Percentiles rank a stretch among this genome's conserved stretches.
phyloP scores from a whole-genome alignment of 2,888 invertebrate species.

The Agapostemon virescens region DNA sequence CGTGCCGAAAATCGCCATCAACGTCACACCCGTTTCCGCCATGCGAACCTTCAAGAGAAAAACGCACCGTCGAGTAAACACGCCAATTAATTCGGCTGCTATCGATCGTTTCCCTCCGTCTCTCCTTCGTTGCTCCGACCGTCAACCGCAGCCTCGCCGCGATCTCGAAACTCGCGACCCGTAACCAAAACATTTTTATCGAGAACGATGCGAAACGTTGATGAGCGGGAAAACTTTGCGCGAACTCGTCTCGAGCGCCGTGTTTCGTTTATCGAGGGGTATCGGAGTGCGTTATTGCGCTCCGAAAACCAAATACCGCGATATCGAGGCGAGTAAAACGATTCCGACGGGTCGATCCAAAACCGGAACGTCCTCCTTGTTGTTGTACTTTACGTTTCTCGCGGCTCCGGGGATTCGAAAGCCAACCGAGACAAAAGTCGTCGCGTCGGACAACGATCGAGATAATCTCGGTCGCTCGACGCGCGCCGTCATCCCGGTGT shows the following conservation, averaged over 20 bases:
- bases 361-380: not conserved
- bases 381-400: not conserved
- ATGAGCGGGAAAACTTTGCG: not conserved
- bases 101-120: not conserved
- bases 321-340: not conserved
- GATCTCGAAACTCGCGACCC: not conserved
- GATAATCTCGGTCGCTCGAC: constrained; percentile 23
- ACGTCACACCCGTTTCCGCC: constrained; percentile 82
- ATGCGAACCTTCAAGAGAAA: constrained; percentile 83
- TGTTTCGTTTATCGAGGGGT: constrained; percentile 1
- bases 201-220: not conserved
- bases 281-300: no score
- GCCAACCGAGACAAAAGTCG: not conserved
- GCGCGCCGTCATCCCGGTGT: constrained; percentile 4
- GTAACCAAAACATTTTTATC: not conserved
- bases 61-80: constrained; percentile 25
- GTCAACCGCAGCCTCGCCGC: not conserved
- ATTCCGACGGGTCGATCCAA: not conserved
- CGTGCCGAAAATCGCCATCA: constrained; percentile 85
- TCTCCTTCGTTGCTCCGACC: not conserved
- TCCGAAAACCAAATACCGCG: no score
- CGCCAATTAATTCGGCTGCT: not conserved
- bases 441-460: constrained; percentile 19
- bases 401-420: not conserved
- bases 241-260: not conserved